Evolutionary conservation across 1,140 invertebrate genomes (phyloP), one percentile per base, ranked within the genome.

Genomic region (Lordiphosa stackelbergi): DNA sequence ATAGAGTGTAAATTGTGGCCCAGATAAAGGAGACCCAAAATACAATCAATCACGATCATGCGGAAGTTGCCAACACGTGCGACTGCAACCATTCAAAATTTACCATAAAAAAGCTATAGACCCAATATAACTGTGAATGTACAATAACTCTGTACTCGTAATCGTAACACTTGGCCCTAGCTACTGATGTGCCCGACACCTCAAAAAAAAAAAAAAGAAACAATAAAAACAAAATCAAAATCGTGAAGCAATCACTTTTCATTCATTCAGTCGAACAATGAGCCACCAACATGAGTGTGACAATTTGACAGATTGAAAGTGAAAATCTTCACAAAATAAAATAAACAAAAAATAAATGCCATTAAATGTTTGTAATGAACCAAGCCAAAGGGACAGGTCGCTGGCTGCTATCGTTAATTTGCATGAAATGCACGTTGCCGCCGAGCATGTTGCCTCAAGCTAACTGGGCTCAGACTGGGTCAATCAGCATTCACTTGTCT

Each of bases 241-340:
- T 81, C 74, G 74, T 79, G 74, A 66, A 64, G 66, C 75, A 81
- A 79, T 81, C 75, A 81, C 75, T 75, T 79, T 75, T 79, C 63
- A 68, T 51, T 69, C 60, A 46, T 12, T 28, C 43, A 34, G 43
- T 52, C 52, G 47, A 66, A 69, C 62, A 69, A 61, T 60, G 52
- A 59, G 41, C 54, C 55, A 47, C 46, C 40, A 51, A 59, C 64
- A 57, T 69, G 66, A 69, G 54, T 66, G 66, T 71, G 74, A 79
- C 74, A 81, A 74, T 79, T 81, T 81, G 74, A 81, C 74, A 81
- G 71, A 79, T 79, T 79, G 74, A 79, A 79, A 79, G 74, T 79
- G 74, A 79, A 79, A 79, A 66, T 61, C 62, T 69, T 66, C 24
- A 41, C 16, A 28, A 24, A 63, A 63, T 43, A 49, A 53, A 34